Percentiles rank a stretch among this genome's conserved stretches.
These are phyloP conservation scores for Bacillus rossius DNA, from an alignment of 1,140 invertebrate genomes.

Conservation along the genomic window DNA sequence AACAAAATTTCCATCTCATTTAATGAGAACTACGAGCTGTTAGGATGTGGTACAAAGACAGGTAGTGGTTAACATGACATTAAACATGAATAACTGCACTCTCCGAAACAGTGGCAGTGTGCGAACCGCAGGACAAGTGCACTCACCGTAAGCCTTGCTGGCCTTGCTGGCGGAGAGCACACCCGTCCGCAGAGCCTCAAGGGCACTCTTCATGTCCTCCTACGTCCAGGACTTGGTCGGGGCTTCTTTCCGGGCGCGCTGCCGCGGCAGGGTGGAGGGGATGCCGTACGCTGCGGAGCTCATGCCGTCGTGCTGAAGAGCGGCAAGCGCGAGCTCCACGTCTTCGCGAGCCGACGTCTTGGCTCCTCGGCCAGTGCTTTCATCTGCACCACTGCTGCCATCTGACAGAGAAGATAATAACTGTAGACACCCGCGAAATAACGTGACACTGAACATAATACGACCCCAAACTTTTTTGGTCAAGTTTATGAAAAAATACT, in stretches of 20 bases:
- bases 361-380: constrained; percentile 39
- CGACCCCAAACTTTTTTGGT: no score
- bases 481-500: no score
- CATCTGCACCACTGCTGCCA: no score
- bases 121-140: neutral
- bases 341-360: constrained; percentile 85
- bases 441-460: no score
- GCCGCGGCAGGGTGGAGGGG: constrained; percentile 85
- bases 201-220: constrained; percentile 69
- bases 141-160: constrained; percentile 76
- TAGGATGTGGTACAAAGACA: no score
- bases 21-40: no score
- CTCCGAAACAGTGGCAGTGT: no score
- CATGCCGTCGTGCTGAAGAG: constrained; percentile 77
- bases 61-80: no score
- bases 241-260: constrained; percentile 83
- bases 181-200: constrained; percentile 73
- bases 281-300: constrained; percentile 78
- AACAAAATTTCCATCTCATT: no score
- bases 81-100: no score
- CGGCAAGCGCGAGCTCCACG: constrained; percentile 81
- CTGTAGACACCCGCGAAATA: no score
- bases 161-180: constrained; percentile 85
- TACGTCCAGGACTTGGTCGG: constrained; percentile 83
- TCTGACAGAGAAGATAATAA: no score